A percentile compares a stretch with the other conserved stretches of the same genome.
Conservation (phyloP, 2,113 vertebrate species). For the Anser cygnoides region DNA sequence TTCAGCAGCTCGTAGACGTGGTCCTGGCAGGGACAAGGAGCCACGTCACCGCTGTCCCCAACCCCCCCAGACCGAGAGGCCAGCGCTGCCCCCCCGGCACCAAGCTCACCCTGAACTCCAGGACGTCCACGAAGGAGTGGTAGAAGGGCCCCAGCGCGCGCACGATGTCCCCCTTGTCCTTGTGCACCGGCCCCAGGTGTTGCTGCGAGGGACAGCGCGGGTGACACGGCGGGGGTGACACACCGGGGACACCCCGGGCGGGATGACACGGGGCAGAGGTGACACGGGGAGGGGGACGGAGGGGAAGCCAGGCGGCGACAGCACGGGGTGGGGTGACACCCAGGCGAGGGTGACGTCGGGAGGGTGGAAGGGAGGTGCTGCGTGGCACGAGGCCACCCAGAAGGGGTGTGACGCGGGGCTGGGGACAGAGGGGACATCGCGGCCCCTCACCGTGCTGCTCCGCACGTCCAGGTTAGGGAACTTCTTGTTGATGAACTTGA, state of each 20-base stretch:
- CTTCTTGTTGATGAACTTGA: constrained; percentile 93
- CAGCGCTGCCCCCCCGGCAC: background rate
- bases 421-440: background rate
- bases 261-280: background rate
- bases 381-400: no score
- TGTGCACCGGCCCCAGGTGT: constrained; percentile 85
- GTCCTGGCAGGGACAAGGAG: constrained; percentile 76
- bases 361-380: background rate
- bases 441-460: constrained; percentile 80
- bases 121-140: constrained; percentile 91
- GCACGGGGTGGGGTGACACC: background rate
- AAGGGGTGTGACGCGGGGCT: no score
- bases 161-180: constrained; percentile 86
- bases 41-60: background rate
- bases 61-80: background rate
- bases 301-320: background rate
- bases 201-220: constrained; percentile 71
- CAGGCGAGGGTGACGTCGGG: background rate
- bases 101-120: constrained; percentile 89
- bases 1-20: constrained; percentile 94
- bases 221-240: no score
- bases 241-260: rapidly evolving
- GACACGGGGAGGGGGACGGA: no score
- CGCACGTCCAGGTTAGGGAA: constrained; percentile 90
- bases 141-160: constrained; percentile 80